phyloP scores from a whole-genome alignment of 1,140 invertebrate species.

The Chlorops oryzae region DNA sequence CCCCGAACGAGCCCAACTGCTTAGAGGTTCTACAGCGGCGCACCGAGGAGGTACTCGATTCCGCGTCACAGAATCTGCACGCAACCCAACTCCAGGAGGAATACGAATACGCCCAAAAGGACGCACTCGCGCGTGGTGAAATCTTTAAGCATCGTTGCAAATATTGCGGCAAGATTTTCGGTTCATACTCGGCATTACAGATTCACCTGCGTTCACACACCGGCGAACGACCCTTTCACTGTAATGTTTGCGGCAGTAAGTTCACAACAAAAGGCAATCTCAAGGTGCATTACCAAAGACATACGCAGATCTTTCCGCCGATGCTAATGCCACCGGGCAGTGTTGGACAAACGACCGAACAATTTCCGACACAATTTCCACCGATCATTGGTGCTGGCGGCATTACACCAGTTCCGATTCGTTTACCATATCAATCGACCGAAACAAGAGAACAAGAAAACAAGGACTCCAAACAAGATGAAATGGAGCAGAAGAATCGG shows the following conservation, averaged over 20 bases:
- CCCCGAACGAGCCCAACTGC: conserved; percentile 68
- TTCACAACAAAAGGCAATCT: conserved; percentile 98
- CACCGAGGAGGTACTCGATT: conserved; percentile 85
- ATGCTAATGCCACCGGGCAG: conserved; percentile 52
- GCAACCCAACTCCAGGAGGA: conserved; percentile 83
- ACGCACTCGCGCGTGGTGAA: conserved; percentile 61
- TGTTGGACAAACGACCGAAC: conserved; percentile 9
- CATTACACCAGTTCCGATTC: conserved; percentile 19
- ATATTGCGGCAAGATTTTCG: conserved; percentile 98
- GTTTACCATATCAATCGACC: conserved; percentile 2
- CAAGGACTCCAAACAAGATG: no score
- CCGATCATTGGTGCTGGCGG: conserved; percentile 12
- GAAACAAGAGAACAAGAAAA: no score
- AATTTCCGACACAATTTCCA: conserved; percentile 2
- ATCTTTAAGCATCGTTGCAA: conserved; percentile 95
- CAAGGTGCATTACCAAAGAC: conserved; percentile 94
- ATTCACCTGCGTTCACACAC: conserved; percentile 94
- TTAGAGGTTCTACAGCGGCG: conserved; percentile 86
- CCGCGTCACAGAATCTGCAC: conserved; percentile 80
- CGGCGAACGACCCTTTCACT: conserved; percentile 95
- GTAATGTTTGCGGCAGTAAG: conserved; percentile 94
- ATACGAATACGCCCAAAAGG: conserved; percentile 59
- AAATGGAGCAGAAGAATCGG: no score
- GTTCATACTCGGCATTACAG: conserved; percentile 90
- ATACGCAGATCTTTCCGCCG: conserved; percentile 82